A percentile compares a stretch with the other conserved stretches of the same genome.
Evolutionary conservation across 2,113 vertebrate genomes (phyloP).

Genomic region (Passer montanus): DNA sequence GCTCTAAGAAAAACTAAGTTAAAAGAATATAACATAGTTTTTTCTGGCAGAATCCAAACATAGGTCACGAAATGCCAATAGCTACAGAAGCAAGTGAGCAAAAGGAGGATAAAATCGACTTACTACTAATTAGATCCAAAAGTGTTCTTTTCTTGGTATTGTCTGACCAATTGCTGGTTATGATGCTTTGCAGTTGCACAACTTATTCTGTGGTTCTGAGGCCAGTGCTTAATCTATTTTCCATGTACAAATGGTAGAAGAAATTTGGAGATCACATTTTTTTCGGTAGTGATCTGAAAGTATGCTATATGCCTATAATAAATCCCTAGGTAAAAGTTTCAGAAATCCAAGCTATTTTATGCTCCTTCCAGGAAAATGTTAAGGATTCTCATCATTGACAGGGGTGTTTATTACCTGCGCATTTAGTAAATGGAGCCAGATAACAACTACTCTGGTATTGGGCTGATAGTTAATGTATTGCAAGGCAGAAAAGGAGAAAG

Average conservation of each 20-base stretch:
- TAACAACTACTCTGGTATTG: neutral
- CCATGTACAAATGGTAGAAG: neutral
- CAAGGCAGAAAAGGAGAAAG: neutral
- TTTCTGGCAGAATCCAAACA: neutral
- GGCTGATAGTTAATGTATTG: neutral
- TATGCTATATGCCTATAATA: neutral
- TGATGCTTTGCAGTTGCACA: neutral
- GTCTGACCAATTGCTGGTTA: fast-evolving
- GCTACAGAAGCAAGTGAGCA: neutral
- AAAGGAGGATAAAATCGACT: neutral
- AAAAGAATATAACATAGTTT: neutral
- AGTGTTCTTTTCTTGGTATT: neutral
- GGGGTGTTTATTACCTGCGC: neutral
- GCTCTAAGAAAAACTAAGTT: neutral
- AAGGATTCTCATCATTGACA: neutral
- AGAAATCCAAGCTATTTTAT: neutral
- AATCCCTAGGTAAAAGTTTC: neutral
- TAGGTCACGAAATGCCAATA: neutral
- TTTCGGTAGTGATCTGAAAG: neutral
- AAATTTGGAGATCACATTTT: fast-evolving
- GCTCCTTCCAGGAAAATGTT: neutral
- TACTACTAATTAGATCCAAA: neutral
- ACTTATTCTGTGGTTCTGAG: neutral
- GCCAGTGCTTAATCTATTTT: neutral
- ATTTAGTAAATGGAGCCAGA: conserved; percentile 22